These are phyloP conservation scores for Gallirallus australis DNA, from an alignment of 2,797 vertebrate genomes.

Conservation along the genomic window DNA sequence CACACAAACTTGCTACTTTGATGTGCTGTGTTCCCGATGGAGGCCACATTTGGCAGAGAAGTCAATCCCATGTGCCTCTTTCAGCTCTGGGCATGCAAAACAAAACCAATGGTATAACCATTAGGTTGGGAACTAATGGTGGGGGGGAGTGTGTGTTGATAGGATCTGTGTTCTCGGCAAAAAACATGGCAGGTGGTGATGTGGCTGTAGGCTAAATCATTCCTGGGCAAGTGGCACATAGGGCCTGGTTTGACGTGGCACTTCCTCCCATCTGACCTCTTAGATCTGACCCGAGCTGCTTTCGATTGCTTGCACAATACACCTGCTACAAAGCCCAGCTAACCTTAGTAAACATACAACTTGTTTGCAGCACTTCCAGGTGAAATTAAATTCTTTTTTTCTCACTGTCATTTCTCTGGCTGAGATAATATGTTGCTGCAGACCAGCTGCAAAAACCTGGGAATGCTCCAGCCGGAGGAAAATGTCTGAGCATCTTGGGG, in stretches of 20 bases:
- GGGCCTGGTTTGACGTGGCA: neutral
- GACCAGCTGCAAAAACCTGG: constrained; percentile 12
- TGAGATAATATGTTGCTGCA: neutral
- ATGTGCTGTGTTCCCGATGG: neutral
- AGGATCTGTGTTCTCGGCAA: neutral
- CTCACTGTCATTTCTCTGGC: neutral
- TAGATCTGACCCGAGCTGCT: neutral
- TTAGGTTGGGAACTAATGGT: neutral
- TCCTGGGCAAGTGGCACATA: neutral
- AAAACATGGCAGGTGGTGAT: neutral
- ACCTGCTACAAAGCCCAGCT: neutral
- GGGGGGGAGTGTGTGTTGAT: fast-evolving
- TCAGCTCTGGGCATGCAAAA: neutral
- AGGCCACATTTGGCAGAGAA: neutral
- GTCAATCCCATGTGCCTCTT: neutral
- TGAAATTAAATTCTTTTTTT: constrained; percentile 8
- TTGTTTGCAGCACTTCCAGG: neutral
- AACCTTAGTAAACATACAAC: neutral
- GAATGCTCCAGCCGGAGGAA: neutral
- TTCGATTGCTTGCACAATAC: neutral
- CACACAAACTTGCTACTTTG: neutral
- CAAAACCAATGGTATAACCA: neutral
- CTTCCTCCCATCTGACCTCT: neutral
- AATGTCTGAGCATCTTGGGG: neutral
- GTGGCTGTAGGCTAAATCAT: neutral